Evolutionary conservation across 2,113 vertebrate genomes (phyloP).

Genomic region (Sander vitreus): DNA sequence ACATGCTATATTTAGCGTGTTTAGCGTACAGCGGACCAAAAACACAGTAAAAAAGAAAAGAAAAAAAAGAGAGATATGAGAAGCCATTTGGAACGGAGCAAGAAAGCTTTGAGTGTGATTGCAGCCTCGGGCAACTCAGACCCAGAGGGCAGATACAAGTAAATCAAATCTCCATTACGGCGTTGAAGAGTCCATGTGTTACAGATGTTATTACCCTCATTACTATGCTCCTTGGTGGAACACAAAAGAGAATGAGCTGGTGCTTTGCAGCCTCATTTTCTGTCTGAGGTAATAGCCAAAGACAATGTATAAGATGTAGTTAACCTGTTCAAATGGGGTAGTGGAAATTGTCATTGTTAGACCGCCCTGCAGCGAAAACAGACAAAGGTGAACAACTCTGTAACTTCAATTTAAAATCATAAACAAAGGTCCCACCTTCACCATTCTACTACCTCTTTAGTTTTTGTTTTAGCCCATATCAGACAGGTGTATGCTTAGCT

Average conservation of each 20-base stretch:
- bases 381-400: background rate
- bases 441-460: constrained; percentile 4
- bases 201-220: constrained; percentile 62
- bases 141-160: constrained; percentile 56
- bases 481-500: background rate
- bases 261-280: constrained; percentile 11
- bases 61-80: constrained; percentile 3
- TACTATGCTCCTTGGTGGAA: constrained; percentile 43
- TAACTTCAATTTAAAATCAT: constrained; percentile 11
- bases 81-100: constrained; percentile 20
- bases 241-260: constrained; percentile 25
- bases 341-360: background rate
- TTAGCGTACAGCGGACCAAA: background rate
- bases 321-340: background rate
- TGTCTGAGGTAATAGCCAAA: constrained; percentile 10
- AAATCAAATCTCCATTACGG: constrained; percentile 65
- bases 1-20: too few species aligned
- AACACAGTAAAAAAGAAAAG: background rate
- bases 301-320: constrained; percentile 4
- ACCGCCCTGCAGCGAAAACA: background rate
- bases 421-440: background rate
- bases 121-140: constrained; percentile 48
- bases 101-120: constrained; percentile 40
- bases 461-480: constrained; percentile 11
- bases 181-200: constrained; percentile 44